Base-by-base conservation (phyloP, 2,888 invertebrate genomes). In the Dolichopus griseipennis region DNA sequence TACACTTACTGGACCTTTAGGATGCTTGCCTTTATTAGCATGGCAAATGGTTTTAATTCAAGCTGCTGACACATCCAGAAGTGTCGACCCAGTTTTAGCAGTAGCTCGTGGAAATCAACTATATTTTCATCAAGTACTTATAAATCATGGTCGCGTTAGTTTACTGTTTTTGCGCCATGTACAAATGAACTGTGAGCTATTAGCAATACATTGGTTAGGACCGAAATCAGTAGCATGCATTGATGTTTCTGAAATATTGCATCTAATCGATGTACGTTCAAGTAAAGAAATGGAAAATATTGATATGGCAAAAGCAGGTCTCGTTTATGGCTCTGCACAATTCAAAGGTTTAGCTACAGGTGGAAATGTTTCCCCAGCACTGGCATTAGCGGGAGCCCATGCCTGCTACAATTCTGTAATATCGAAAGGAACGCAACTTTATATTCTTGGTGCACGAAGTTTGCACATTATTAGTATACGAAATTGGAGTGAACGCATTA, bases 311-410 rank as follows among this genome's bases (percentile, higher is more conserved):
- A 86, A 86, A 75, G 90, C 92, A 20, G 89, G 91, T 62, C 85
- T 95, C 62, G 92, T 94, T 0, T 95, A 94, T 76, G 90, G 91
- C 64, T 92, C 93, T 43, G 92, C 93, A 64, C 93, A 81, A 77
- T 92, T 90, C 75, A 88, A 95, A 83, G 97, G 92, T 0, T 83
- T 97, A 62, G 95, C 96, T 70, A 97, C 97, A 0, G 98, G 98
- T 8, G 97, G 97, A 0, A 95, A 95, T 77, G 98, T 90, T 73
- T 85, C 92, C 70, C 84, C 84, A 4, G 87, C 87, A 0, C 83
- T 87, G 78, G 84, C 85, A 62, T 77, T 82, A 67, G 87, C 86
- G 0, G 87, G 87, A 0, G 84, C 83, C 6, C 84, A 84, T 74
- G 87, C 87, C 0, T 91, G 90, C 76, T 91, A 90, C 76, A 89